These are phyloP conservation scores for Diaprepes abbreviatus DNA, from an alignment of 2,888 invertebrate species.

Conservation along the genomic window DNA sequence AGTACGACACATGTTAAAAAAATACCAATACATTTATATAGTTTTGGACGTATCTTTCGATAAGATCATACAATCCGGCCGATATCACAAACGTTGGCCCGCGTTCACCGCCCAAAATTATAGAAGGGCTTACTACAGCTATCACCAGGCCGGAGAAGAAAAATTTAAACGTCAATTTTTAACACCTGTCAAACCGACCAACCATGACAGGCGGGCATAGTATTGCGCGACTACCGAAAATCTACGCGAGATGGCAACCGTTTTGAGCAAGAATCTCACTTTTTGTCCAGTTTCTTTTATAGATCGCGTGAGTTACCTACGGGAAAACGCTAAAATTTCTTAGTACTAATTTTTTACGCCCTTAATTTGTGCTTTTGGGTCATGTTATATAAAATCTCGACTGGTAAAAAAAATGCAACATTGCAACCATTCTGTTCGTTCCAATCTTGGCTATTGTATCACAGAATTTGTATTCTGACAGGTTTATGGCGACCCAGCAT, in stretches of 20 bases:
- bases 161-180: neutral
- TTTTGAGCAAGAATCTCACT: slow-evolving; percentile 51
- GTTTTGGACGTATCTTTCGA: neutral
- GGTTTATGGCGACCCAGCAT: slow-evolving; percentile 1
- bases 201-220: slow-evolving; percentile 4
- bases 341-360: slow-evolving; percentile 17
- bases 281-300: slow-evolving; percentile 44
- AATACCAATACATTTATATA: neutral
- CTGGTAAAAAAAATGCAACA: slow-evolving; percentile 6
- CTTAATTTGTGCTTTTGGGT: slow-evolving; percentile 21
- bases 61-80: neutral
- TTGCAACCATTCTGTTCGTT: neutral
- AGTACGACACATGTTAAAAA: neutral
- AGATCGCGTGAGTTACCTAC: slow-evolving; percentile 30
- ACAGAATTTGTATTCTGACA: slow-evolving; percentile 33
- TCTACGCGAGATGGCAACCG: slow-evolving; percentile 49
- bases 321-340: neutral
- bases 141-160: slow-evolving; percentile 3
- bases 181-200: slow-evolving; percentile 20
- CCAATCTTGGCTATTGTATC: neutral
- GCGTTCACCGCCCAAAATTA: neutral
- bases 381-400: slow-evolving; percentile 21
- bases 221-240: slow-evolving; percentile 35
- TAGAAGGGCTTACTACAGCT: slow-evolving; percentile 1
- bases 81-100: slow-evolving; percentile 9